Evolutionary conservation across 2,888 invertebrate species (phyloP).

Genomic region (Ganaspis brasiliensis): DNA sequence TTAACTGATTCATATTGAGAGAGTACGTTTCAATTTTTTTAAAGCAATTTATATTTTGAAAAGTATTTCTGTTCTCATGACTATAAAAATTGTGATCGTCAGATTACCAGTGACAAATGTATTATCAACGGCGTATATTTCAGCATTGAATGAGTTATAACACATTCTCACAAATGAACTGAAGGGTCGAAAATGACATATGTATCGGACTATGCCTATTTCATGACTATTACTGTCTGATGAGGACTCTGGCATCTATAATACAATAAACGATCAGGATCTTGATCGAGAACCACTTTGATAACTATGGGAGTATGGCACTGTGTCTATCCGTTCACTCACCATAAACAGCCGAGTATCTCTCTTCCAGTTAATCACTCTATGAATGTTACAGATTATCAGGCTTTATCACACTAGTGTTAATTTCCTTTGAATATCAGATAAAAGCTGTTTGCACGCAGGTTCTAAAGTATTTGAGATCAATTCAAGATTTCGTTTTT

Average conservation of each 20-base stretch:
- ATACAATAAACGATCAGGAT: slow-evolving; percentile 36
- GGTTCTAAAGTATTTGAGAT: neutral
- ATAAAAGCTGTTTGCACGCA: slow-evolving; percentile 10
- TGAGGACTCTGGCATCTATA: slow-evolving; percentile 14
- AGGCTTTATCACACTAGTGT: slow-evolving; percentile 31
- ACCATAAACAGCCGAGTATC: slow-evolving; percentile 31
- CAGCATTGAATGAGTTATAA: slow-evolving; percentile 3
- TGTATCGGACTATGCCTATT: slow-evolving; percentile 6
- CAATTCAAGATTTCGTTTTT: neutral
- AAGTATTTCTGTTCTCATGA: neutral
- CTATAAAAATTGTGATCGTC: neutral
- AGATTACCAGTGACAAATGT: slow-evolving; percentile 1
- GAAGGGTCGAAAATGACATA: slow-evolving; percentile 24
- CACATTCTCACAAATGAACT: slow-evolving; percentile 3
- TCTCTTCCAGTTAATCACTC: slow-evolving; percentile 40
- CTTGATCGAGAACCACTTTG: slow-evolving; percentile 40
- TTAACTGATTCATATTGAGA: no score
- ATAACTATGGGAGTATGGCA: slow-evolving; percentile 9
- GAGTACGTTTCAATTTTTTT: no score
- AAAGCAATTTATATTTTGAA: no score
- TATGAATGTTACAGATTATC: slow-evolving; percentile 33
- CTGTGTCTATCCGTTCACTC: slow-evolving; percentile 7
- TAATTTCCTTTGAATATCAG: slow-evolving; percentile 23
- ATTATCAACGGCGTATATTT: slow-evolving; percentile 16
- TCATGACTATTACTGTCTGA: slow-evolving; percentile 29